A percentile compares a stretch with the other conserved stretches of the same genome.
Evolutionary conservation across 1,140 invertebrate genomes (phyloP).

Genomic region (Vanessa atalanta): DNA sequence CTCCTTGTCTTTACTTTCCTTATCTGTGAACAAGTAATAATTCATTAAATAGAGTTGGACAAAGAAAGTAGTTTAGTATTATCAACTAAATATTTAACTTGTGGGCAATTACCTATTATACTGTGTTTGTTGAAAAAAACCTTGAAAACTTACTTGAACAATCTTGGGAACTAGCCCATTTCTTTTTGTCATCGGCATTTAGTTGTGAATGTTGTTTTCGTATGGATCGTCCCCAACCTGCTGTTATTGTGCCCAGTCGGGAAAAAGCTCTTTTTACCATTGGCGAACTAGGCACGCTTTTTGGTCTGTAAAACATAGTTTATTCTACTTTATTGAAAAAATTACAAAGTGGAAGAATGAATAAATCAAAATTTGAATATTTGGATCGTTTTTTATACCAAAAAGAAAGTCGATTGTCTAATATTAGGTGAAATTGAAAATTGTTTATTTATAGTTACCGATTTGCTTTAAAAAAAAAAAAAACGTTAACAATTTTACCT

Average conservation of each 20-base stretch:
- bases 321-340: too few relatives aligned
- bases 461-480: too few relatives aligned
- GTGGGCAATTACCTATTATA: too few relatives aligned
- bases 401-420: too few relatives aligned
- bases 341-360: too few relatives aligned
- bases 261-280: constrained; percentile 96
- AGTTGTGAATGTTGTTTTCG: constrained; percentile 87
- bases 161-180: constrained; percentile 95
- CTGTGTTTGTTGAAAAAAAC: background rate
- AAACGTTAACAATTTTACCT: constrained; percentile 49
- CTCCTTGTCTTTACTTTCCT: constrained; percentile 90
- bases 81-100: too few relatives aligned
- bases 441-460: too few relatives aligned
- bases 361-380: too few relatives aligned
- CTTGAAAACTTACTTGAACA: constrained; percentile 87
- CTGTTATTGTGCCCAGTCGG: constrained; percentile 92
- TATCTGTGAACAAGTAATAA: constrained; percentile 80
- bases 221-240: constrained; percentile 93
- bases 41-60: too few relatives aligned
- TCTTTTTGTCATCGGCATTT: constrained; percentile 93
- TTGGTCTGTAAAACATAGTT: constrained; percentile 83
- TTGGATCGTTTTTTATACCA: too few relatives aligned
- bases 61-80: too few relatives aligned
- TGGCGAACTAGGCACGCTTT: constrained; percentile 96
- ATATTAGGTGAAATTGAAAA: too few relatives aligned